A percentile compares a stretch with the other conserved stretches of the same genome.
phyloP scores from a whole-genome alignment of 2,113 vertebrate genomes.

The Python bivittatus region DNA sequence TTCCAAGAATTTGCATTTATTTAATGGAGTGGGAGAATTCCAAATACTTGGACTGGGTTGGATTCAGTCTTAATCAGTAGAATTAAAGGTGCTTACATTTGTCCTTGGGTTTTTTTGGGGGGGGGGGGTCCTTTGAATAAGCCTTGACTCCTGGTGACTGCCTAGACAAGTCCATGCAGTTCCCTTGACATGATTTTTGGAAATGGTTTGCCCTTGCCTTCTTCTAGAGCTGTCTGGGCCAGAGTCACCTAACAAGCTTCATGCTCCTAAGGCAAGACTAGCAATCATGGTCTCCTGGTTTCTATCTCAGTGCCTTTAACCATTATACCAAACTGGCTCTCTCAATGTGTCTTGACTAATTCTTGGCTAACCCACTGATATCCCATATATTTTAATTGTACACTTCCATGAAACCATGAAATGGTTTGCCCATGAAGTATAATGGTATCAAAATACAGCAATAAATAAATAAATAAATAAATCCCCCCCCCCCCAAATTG shows the following conservation, averaged over 20 bases:
- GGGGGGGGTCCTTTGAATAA: too few relatives aligned
- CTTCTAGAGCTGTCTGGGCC: background rate
- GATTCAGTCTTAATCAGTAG: background rate
- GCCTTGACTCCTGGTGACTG: too few relatives aligned
- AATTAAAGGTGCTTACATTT: background rate
- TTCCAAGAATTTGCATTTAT: background rate
- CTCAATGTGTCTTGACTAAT: background rate
- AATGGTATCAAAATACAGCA: background rate
- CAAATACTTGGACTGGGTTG: background rate
- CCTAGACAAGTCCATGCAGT: too few relatives aligned
- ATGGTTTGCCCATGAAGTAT: background rate
- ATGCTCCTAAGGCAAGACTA: background rate
- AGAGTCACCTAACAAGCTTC: background rate
- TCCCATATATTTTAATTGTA: background rate
- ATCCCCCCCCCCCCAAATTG: too few relatives aligned
- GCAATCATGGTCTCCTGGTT: background rate
- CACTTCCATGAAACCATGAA: background rate
- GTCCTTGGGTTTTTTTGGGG: background rate
- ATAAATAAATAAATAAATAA: too few relatives aligned
- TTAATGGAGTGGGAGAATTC: background rate
- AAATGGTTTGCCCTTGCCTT: background rate
- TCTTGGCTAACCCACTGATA: background rate
- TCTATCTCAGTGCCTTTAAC: background rate
- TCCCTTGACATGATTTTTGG: background rate
- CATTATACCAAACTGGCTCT: background rate